Conservation (phyloP, 2,113 vertebrate genomes). For the Trogon melanurus region DNA sequence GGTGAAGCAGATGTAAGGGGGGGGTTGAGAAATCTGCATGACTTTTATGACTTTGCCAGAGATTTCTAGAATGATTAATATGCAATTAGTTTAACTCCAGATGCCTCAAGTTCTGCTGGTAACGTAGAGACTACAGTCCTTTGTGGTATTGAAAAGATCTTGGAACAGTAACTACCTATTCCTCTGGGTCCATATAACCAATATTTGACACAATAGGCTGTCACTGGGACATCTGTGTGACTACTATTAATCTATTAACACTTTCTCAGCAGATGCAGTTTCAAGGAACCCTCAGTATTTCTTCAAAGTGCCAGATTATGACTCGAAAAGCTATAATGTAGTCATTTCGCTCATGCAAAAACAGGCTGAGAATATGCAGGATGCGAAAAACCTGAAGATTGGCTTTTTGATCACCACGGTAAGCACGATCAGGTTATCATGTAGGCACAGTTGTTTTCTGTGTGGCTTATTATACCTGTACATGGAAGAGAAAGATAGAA, state of each 20-base stretch:
- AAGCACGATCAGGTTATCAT: background rate
- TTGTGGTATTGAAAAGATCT: background rate
- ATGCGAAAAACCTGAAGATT: background rate
- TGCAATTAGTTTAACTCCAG: background rate
- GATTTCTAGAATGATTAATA: conserved; percentile 1
- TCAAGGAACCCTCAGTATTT: conserved; percentile 28
- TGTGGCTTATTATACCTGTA: background rate
- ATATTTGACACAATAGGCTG: background rate
- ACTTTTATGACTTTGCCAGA: background rate
- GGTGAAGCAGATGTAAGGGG: background rate
- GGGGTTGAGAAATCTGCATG: background rate
- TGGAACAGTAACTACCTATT: background rate
- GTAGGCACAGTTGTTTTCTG: background rate
- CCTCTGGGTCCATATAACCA: background rate
- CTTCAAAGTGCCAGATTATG: conserved; percentile 64
- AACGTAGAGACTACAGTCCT: background rate
- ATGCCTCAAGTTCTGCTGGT: background rate
- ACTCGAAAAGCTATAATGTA: conserved; percentile 30
- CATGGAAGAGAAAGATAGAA: background rate
- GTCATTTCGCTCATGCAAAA: conserved; percentile 67
- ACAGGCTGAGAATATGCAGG: background rate
- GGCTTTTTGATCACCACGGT: conserved; percentile 68
- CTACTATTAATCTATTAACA: background rate
- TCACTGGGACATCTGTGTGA: background rate
- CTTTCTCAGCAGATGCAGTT: conserved; percentile 38